phyloP scores from a whole-genome alignment of 2,888 invertebrate species.

The Timandra comae region DNA sequence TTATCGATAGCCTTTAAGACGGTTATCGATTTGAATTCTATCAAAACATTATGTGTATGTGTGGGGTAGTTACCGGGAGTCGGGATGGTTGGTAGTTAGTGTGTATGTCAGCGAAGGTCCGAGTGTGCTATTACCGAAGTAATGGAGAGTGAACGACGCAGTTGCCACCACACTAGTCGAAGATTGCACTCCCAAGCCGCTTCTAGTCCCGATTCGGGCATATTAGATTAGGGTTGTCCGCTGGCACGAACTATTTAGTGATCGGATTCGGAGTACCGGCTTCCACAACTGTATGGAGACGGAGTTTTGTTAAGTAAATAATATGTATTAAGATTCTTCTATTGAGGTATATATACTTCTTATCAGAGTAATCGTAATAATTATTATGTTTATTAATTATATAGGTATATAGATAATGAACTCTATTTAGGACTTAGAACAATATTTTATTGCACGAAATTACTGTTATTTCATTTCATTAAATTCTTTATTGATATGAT shows the following conservation, averaged over 20 bases:
- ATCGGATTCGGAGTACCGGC: constrained; percentile 25
- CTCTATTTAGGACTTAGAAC: too few relatives aligned
- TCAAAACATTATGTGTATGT: constrained; percentile 25
- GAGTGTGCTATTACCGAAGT: constrained; percentile 29
- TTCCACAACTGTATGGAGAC: too few relatives aligned
- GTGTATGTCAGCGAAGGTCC: constrained; percentile 39
- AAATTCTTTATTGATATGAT: too few relatives aligned
- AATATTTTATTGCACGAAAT: too few relatives aligned
- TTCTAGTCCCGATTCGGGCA: constrained; percentile 40
- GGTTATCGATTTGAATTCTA: constrained; percentile 33
- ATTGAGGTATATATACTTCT: too few relatives aligned
- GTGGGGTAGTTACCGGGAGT: constrained; percentile 11
- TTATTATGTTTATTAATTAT: too few relatives aligned
- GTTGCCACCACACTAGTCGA: constrained; percentile 37
- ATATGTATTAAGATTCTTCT: too few relatives aligned
- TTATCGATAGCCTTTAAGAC: constrained; percentile 11
- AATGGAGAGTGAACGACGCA: constrained; percentile 40
- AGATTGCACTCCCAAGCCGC: constrained; percentile 43
- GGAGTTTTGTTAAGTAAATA: too few relatives aligned
- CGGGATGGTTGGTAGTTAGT: constrained; percentile 31
- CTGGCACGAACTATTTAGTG: constrained; percentile 50
- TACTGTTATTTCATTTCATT: too few relatives aligned
- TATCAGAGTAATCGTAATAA: too few relatives aligned
- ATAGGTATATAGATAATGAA: too few relatives aligned
- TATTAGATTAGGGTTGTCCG: constrained; percentile 62